Evolutionary conservation across 2,797 vertebrate genomes (phyloP).

Genomic region (Rhodeus uyekii): DNA sequence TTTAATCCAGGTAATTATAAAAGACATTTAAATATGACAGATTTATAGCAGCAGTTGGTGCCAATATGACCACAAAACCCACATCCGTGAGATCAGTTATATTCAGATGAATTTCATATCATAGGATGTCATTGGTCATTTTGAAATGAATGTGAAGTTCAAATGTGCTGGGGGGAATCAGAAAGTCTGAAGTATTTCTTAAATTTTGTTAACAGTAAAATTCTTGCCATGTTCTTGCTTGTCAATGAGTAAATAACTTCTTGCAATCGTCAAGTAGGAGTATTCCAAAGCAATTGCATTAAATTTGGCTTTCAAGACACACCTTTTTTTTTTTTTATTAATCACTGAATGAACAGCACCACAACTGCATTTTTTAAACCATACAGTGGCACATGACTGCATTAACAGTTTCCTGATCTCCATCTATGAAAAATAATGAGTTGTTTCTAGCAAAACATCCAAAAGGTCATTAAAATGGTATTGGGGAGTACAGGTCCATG

Average conservation of each 20-base stretch:
- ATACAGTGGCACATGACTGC: constrained; percentile 29
- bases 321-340: background rate
- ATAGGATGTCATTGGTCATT: too few species aligned
- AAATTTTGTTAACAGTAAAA: too few species aligned
- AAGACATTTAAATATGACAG: too few species aligned
- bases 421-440: constrained; percentile 48
- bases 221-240: background rate
- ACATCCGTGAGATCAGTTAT: too few species aligned
- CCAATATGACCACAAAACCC: too few species aligned
- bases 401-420: constrained; percentile 25
- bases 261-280: background rate
- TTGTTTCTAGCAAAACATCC: constrained; percentile 49
- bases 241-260: background rate
- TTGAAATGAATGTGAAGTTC: too few species aligned
- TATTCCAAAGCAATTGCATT: background rate
- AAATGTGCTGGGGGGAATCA: too few species aligned
- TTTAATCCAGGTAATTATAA: too few species aligned
- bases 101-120: too few species aligned
- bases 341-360: background rate
- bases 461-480: constrained; percentile 55
- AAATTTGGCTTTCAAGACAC: background rate
- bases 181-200: too few species aligned
- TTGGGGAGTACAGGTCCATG: constrained; percentile 44
- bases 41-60: too few species aligned
- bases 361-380: constrained; percentile 1